Evolutionary conservation across 2,113 vertebrate genomes (phyloP).

Genomic region (Ictalurus punctatus): DNA sequence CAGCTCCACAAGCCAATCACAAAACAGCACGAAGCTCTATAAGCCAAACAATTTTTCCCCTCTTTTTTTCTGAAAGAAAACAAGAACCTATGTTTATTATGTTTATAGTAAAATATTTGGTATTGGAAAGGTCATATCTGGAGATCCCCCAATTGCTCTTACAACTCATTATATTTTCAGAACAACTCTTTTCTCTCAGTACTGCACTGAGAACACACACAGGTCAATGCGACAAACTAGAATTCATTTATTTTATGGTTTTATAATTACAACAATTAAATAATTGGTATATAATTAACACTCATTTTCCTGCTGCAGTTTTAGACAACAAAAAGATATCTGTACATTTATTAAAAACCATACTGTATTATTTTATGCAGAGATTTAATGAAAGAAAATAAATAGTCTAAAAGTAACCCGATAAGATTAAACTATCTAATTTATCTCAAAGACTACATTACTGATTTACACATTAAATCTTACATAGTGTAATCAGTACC

Average conservation of each 20-base stretch:
- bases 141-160: not conserved
- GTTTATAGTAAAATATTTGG: not conserved
- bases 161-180: constrained; percentile 6
- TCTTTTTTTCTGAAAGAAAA: not conserved
- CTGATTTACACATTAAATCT: too few species aligned
- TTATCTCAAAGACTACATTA: too few species aligned
- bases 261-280: not conserved
- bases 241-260: not conserved
- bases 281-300: not conserved
- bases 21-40: not conserved
- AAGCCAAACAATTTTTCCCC: not conserved
- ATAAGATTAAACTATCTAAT: not conserved
- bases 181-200: not conserved
- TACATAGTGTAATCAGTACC: not conserved
- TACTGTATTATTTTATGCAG: not conserved
- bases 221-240: not conserved
- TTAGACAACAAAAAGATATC: not conserved
- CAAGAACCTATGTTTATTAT: not conserved
- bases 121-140: not conserved
- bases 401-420: not conserved
- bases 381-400: not conserved
- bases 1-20: not conserved
- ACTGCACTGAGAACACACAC: not conserved
- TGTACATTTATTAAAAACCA: not conserved
- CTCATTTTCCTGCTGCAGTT: not conserved